Evolutionary conservation across 2,888 invertebrate species (phyloP).

Genomic region (Rotaria socialis): DNA sequence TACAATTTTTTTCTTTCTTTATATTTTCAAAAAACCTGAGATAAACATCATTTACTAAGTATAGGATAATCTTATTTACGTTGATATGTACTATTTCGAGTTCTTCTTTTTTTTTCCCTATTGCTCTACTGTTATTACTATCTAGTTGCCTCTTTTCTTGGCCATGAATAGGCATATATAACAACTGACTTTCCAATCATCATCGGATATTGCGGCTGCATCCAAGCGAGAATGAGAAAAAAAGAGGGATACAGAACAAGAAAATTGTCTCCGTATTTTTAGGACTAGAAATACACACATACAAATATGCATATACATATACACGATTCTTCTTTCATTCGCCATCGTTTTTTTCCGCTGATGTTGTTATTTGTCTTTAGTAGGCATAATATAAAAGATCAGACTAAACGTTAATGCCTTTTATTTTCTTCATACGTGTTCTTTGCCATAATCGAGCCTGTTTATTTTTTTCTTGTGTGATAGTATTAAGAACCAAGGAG

Average conservation of each 20-base stretch:
- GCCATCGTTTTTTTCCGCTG: not conserved
- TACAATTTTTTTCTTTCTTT: not conserved
- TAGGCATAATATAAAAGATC: not conserved
- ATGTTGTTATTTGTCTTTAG: not conserved
- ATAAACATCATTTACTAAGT: conserved; percentile 5
- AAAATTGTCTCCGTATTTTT: not conserved
- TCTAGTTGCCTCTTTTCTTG: not conserved
- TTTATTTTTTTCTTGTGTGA: not conserved
- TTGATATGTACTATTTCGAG: not conserved
- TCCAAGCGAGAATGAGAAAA: not conserved
- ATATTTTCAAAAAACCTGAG: not conserved
- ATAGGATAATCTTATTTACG: not conserved
- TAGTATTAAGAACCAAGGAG: not conserved
- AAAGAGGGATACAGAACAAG: not conserved
- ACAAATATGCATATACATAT: not conserved
- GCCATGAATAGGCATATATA: not conserved
- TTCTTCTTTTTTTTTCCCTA: not conserved
- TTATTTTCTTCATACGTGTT: not conserved
- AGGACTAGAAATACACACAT: not conserved
- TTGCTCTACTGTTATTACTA: not conserved
- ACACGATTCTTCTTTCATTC: not conserved
- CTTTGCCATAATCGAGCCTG: not conserved
- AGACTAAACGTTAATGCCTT: not conserved
- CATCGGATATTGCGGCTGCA: not conserved
- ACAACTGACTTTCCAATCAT: not conserved